Conservation (phyloP, 2,797 vertebrate species). For the Argyrosomus regius region DNA sequence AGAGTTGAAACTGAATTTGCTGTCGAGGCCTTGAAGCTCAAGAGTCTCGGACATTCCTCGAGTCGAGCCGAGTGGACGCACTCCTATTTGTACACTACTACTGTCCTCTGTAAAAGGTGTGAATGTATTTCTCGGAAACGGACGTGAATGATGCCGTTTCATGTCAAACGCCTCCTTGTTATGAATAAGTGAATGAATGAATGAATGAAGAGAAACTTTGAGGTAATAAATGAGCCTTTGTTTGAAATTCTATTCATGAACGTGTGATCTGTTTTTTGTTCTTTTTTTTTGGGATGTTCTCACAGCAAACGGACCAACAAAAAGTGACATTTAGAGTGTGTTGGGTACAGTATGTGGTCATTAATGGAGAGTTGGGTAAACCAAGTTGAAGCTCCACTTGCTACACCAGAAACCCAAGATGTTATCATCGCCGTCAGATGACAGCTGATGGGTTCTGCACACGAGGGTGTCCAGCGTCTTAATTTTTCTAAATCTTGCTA, state of each 20-base stretch:
- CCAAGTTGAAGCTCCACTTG: no score
- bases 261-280: not conserved
- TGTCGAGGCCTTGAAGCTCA: not conserved
- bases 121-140: constrained; percentile 27
- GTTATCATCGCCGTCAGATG: no score
- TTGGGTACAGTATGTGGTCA: no score
- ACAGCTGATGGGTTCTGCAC: no score
- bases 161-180: constrained; percentile 35
- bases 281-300: not conserved
- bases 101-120: constrained; percentile 40
- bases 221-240: constrained; percentile 39
- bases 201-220: constrained; percentile 9
- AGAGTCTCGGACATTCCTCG: no score
- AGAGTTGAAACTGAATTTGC: not conserved
- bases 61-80: not conserved
- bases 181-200: not conserved
- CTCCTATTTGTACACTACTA: constrained; percentile 17
- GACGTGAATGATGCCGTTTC: constrained; percentile 65
- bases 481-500: no score
- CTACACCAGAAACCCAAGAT: no score
- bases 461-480: no score
- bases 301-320: no score
- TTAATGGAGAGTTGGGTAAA: no score
- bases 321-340: no score
- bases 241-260: not conserved